These are phyloP conservation scores for Hypothenemus hampei DNA, from an alignment of 1,140 invertebrate species.

Conservation along the genomic window DNA sequence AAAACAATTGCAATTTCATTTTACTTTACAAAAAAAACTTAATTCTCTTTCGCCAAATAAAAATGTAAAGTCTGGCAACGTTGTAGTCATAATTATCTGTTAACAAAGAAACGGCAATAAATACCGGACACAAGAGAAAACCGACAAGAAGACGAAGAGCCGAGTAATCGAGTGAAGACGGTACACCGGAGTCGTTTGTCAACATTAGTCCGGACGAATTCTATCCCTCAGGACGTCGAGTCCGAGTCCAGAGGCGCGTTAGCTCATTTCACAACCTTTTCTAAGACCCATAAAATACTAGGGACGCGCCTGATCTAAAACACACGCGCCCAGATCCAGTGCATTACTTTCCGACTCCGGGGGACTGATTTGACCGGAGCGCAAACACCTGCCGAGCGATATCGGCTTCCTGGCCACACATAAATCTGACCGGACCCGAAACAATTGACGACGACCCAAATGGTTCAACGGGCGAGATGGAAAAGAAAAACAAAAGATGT, in stretches of 20 bases:
- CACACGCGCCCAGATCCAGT: conserved; percentile 34
- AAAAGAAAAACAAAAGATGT: neutral
- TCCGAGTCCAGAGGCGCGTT: conserved; percentile 4
- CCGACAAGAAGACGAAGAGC: conserved; percentile 28
- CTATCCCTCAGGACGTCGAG: conserved; percentile 8
- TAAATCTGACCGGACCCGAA: conserved; percentile 27
- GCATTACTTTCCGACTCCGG: conserved; percentile 41
- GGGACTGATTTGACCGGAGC: conserved; percentile 33
- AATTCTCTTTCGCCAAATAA: no score
- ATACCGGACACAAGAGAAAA: neutral
- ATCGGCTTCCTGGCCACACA: conserved; percentile 35
- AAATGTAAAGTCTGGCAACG: no score
- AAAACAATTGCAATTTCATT: no score
- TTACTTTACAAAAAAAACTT: no score
- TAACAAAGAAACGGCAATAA: no score
- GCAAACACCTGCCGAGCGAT: conserved; percentile 39
- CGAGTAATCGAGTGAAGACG: conserved; percentile 38
- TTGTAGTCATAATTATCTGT: no score
- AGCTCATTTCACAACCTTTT: neutral
- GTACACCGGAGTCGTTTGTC: conserved; percentile 39
- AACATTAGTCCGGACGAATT: conserved; percentile 37
- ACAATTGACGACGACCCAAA: conserved; percentile 19
- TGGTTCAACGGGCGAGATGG: neutral
- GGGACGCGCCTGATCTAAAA: neutral
- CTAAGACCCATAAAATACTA: neutral